Evolutionary conservation across 2,113 vertebrate species (phyloP).

Genomic region (Hippotragus niger): DNA sequence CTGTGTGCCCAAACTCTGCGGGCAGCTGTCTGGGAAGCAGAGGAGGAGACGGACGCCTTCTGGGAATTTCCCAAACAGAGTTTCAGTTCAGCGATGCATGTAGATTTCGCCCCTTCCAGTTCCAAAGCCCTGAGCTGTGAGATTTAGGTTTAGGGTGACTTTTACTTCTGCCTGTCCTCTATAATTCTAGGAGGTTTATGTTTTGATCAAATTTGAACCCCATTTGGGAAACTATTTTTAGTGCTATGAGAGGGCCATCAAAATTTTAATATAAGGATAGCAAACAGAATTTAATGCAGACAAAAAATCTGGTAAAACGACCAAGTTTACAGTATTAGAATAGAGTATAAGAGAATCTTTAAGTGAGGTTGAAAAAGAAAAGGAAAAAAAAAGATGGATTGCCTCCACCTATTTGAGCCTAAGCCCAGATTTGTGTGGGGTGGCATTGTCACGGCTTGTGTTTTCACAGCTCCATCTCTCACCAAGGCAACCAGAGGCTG

Average conservation of each 20-base stretch:
- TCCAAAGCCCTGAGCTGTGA: neutral
- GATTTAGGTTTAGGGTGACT: neutral
- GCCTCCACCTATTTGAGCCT: neutral
- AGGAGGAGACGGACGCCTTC: neutral
- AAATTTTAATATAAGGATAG: neutral
- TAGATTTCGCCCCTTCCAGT: neutral
- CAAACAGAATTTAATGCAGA: neutral
- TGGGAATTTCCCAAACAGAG: neutral
- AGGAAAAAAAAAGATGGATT: neutral
- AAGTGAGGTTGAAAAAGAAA: neutral
- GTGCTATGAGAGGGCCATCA: neutral
- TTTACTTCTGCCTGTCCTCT: neutral
- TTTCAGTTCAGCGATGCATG: neutral
- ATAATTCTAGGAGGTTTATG: neutral
- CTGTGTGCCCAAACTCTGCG: slow-evolving; percentile 93
- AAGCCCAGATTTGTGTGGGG: neutral
- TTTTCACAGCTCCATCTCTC: neutral
- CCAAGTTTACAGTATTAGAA: neutral
- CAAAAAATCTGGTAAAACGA: neutral
- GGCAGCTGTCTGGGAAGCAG: slow-evolving; percentile 92
- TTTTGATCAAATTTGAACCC: neutral
- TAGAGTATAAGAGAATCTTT: neutral
- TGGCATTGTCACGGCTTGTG: neutral
- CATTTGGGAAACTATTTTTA: neutral
- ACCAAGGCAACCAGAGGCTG: neutral